Evolutionary conservation across 2,888 invertebrate genomes (phyloP).

Genomic region (Acrobasis consociella): DNA sequence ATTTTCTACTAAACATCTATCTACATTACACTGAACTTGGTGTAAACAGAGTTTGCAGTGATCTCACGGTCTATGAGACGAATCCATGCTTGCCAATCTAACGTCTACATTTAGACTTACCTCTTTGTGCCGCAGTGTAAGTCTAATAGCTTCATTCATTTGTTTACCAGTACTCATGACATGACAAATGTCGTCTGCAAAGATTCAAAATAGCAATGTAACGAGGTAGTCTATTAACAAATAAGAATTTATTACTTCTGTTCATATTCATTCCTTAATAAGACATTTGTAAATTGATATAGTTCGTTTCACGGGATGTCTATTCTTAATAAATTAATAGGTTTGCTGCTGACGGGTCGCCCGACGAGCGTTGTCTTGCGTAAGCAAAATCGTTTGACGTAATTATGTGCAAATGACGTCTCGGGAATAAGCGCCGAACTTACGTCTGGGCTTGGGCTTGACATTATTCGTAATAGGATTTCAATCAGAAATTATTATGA

Average conservation of each 20-base stretch:
- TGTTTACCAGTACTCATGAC: constrained; percentile 1
- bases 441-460: neutral
- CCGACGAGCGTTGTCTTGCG: constrained; percentile 5
- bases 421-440: constrained; percentile 2
- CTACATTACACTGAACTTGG: no score
- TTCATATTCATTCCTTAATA: neutral
- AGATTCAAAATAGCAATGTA: constrained; percentile 4
- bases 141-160: constrained; percentile 13
- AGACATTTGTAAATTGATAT: constrained; percentile 10
- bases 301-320: neutral
- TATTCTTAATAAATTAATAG: constrained; percentile 8
- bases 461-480: neutral
- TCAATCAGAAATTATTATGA: no score
- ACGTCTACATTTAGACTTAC: constrained; percentile 5
- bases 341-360: constrained; percentile 11
- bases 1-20: no score
- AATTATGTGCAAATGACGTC: constrained; percentile 18
- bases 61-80: neutral
- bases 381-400: constrained; percentile 20
- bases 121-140: no score
- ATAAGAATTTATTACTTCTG: constrained; percentile 14
- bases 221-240: constrained; percentile 10
- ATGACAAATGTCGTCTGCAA: constrained; percentile 16
- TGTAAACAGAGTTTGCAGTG: no score
- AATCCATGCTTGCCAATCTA: neutral